These are phyloP conservation scores for Paraescarpia echinospica DNA, from an alignment of 1,140 invertebrate genomes.

Conservation along the genomic window DNA sequence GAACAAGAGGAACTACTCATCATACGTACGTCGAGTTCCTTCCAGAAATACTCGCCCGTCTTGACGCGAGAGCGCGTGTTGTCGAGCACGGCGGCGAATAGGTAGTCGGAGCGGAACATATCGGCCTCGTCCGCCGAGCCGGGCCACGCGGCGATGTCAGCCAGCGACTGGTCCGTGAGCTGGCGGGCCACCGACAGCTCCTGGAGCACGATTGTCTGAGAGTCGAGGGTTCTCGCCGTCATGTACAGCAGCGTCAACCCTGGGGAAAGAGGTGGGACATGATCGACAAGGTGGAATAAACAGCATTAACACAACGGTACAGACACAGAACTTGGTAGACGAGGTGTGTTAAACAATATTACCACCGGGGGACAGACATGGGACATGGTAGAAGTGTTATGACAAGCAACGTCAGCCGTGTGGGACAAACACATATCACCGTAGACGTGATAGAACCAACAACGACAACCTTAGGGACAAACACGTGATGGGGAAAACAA, in stretches of 20 bases:
- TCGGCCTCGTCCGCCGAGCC: conserved; percentile 14
- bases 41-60: conserved; percentile 30
- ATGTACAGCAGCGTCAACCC: conserved; percentile 24
- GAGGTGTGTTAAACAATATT: neutral
- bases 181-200: conserved; percentile 16
- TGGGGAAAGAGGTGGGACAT: neutral
- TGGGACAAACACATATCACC: too few relatives aligned
- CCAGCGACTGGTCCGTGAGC: conserved; percentile 16
- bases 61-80: conserved; percentile 25
- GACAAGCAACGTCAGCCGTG: neutral
- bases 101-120: conserved; percentile 21
- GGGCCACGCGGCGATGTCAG: conserved; percentile 23
- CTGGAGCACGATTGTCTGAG: conserved; percentile 18
- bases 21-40: conserved; percentile 19
- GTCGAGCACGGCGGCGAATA: conserved; percentile 28
- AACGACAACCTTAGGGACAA: too few relatives aligned
- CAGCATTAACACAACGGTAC: neutral
- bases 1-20: neutral
- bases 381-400: neutral
- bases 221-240: conserved; percentile 25
- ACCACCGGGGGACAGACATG: neutral
- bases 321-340: neutral
- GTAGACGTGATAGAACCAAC: too few relatives aligned
- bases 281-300: neutral
- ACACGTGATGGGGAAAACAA: too few relatives aligned